phyloP scores from a whole-genome alignment of 1,140 invertebrate genomes.

The Drosophila chauvacae region DNA sequence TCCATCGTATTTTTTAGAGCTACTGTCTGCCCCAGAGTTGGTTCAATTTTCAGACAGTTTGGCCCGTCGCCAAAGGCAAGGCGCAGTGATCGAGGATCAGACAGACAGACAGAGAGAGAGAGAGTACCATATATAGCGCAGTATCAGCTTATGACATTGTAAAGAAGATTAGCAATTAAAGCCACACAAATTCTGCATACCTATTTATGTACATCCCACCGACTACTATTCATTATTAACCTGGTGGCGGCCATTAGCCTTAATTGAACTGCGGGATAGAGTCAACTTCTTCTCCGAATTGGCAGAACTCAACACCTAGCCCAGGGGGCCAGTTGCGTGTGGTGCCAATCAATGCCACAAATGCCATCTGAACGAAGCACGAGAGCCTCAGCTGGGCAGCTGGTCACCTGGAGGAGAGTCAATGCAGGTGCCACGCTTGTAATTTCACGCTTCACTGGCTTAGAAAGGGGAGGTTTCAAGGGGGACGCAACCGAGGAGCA shows the following conservation, averaged over 20 bases:
- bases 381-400: slow-evolving; percentile 7
- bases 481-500: neutral
- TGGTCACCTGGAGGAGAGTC: slow-evolving; percentile 25
- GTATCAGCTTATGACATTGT: slow-evolving; percentile 29
- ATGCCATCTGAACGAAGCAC: slow-evolving; percentile 23
- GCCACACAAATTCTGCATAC: slow-evolving; percentile 25
- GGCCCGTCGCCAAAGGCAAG: slow-evolving; percentile 59
- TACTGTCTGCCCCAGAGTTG: slow-evolving; percentile 66
- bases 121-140: slow-evolving; percentile 1
- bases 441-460: slow-evolving; percentile 48
- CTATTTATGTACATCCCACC: neutral
- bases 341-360: slow-evolving; percentile 45
- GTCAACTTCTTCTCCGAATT: slow-evolving; percentile 23
- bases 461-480: neutral
- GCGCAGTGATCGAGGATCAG: slow-evolving; percentile 39
- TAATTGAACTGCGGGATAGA: slow-evolving; percentile 39
- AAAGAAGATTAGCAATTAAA: slow-evolving; percentile 58
- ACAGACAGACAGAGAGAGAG: slow-evolving; percentile 3
- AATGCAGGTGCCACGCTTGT: slow-evolving; percentile 33
- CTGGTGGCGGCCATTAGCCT: slow-evolving; percentile 42
- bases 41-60: slow-evolving; percentile 77
- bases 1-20: slow-evolving; percentile 72
- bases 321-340: slow-evolving; percentile 31
- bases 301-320: slow-evolving; percentile 56
- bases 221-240: slow-evolving; percentile 49